Evolutionary conservation across 2,113 vertebrate species (phyloP), one percentile per base, ranked within the genome.

Genomic region (Tragelaphus imberbis): DNA sequence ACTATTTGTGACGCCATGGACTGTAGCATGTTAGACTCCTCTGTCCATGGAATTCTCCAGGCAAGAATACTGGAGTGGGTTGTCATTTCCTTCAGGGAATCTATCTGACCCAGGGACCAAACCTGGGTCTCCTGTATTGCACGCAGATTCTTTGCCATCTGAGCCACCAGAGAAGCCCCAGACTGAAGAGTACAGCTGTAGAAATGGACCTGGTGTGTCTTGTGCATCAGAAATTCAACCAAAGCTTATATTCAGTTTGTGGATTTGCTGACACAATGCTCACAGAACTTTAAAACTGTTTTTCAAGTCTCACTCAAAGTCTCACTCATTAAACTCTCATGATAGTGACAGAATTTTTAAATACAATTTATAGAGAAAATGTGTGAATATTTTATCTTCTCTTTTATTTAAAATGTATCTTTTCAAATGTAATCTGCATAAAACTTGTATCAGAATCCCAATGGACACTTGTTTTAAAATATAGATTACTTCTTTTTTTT

Each of bases 1-100:
- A 23, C 55, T n/a, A 17, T 65, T n/a, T n/a, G 15, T 0, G 0
- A 65, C 30, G 16, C 63, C 63, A n/a, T 17, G 63, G 15, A 17
- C 63, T 65, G 63, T 9, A 33, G 63, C 7, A 30, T n/a, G 63
- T 15, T 15, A n/a, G 63, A 65, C 63, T 65, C 15, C 30, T 65
- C 15, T 65, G 30, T 65, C 63, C 63, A n/a, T n/a, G 63, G 63
- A 65, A 8, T n/a, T 65, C 63, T 65, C 30, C 15, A 9, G 63
- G 7, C 30, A 65, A 65, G 63, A 65, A n/a, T 63, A 16, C 30
- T n/a, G 63, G 63, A 65, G 15, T n/a, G 15, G 15, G 30, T n/a
- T 65, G 63, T 65, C 30, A n/a, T 17, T 65, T 65, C 63, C 63
- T 65, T 65, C 63, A 65, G 30, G 63, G 30, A 65, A 9, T 65